A percentile compares a stretch with the other conserved stretches of the same genome.
Conservation (phyloP, 2,797 vertebrate species). For the Lepus oiostolus region DNA sequence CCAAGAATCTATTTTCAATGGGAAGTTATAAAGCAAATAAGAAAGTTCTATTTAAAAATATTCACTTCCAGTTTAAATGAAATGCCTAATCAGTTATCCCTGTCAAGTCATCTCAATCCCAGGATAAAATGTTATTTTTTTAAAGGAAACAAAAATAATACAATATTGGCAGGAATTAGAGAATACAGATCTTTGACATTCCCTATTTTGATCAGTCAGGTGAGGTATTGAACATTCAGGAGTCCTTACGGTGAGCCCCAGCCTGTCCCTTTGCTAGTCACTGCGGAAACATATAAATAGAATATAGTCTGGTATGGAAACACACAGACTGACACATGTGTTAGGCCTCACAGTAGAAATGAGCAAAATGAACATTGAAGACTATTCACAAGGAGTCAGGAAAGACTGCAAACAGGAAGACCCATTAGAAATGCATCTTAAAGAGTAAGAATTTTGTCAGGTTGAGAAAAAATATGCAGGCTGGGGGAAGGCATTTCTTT, state of each 20-base stretch:
- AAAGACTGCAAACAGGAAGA: not conserved
- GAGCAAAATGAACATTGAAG: not conserved
- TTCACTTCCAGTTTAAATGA: not conserved
- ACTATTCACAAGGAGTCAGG: not conserved
- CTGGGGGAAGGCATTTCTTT: not conserved
- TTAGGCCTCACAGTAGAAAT: not conserved
- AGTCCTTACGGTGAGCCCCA: not conserved
- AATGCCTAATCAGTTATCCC: not conserved
- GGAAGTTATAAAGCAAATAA: not conserved
- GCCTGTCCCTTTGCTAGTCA: not conserved
- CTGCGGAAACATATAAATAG: not conserved
- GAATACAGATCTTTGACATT: not conserved
- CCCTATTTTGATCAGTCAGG: not conserved
- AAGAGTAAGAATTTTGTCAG: not conserved
- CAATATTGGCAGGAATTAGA: not conserved
- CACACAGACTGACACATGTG: not conserved
- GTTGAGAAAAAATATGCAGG: not conserved
- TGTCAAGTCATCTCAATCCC: not conserved
- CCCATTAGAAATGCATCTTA: not conserved
- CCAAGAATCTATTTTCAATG: slow-evolving; percentile 30
- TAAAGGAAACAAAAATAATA: not conserved
- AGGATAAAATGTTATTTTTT: not conserved
- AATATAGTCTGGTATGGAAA: not conserved
- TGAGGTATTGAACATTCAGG: not conserved
- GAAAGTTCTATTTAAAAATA: not conserved